Evolutionary conservation across 2,888 invertebrate genomes (phyloP).

Genomic region (Lithophane socia): DNA sequence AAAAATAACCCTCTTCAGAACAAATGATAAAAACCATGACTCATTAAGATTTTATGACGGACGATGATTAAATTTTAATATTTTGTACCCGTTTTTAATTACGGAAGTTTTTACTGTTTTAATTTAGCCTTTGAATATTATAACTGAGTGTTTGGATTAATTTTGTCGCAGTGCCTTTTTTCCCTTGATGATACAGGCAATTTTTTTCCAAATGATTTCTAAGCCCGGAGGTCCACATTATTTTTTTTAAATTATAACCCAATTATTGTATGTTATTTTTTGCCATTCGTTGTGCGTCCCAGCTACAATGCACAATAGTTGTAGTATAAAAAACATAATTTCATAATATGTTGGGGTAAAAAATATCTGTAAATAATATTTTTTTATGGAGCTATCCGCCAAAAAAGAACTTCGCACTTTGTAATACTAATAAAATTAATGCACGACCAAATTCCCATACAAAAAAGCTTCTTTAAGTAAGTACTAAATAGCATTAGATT

Average conservation of each 20-base stretch:
- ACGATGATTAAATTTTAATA: slow-evolving; percentile 1
- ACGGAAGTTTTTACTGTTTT: slow-evolving; percentile 25
- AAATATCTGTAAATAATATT: not conserved
- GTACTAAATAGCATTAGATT: not conserved
- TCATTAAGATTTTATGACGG: not conserved
- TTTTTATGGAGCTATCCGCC: not conserved
- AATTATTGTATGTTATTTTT: too few species aligned
- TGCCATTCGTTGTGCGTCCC: too few species aligned
- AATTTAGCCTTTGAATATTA: not conserved
- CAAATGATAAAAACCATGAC: not conserved
- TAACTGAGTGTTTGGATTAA: not conserved
- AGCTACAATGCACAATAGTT: too few species aligned
- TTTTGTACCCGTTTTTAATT: slow-evolving; percentile 24
- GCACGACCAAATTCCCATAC: not conserved
- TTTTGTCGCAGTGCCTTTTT: not conserved
- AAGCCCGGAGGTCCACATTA: not conserved
- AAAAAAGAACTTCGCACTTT: not conserved
- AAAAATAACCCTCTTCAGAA: too few species aligned
- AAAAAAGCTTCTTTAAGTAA: not conserved
- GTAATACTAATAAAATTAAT: not conserved
- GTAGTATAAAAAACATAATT: too few species aligned
- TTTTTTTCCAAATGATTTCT: not conserved
- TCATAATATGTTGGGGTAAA: too few species aligned
- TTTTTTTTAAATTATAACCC: too few species aligned
- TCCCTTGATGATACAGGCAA: not conserved